Base-by-base conservation (phyloP, 2,113 vertebrate genomes). In the Rattus rattus region DNA sequence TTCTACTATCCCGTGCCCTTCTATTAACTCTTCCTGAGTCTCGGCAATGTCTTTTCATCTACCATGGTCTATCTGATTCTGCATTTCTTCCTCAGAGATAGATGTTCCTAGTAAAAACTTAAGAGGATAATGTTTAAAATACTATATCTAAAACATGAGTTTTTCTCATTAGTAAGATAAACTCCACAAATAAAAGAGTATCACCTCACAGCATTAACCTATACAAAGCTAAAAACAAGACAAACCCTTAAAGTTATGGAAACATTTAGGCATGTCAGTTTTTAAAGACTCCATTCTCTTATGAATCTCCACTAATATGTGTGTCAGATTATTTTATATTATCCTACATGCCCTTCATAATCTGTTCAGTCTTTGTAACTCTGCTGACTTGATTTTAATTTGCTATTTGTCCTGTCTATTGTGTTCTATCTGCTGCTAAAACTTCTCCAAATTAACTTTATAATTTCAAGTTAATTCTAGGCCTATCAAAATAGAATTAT, bases 71-170 rank as follows among this genome's bases (percentile, higher is more conserved):
- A 43, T 36, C 36, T 73, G 52, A 7, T 49, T 84, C 17, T 47
- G n/a, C 20, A 17, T 7, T 84, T 83, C 39, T 84, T 69, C 52
- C 67, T 92, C 56, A 73, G n/a, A 3, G 72, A 73, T 73, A 3
- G 59, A 73, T 73, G 39, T 52, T 61, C 56, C 52, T 56, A 70
- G 9, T 8, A 7, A 36, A 72, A 72, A 30, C 36, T 26, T 61
- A 84, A 81, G 11, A 43, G 77, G 16, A 61, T 84, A 72, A 83
- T 47, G 52, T 72, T 47, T 92, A 92, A 92, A 92, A 92, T 33
- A 65, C 26, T 26, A 30, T 28, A 70, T 59, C 79, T 56, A 56
- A 80, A 39, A 30, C 52, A 52, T 67, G 17, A 56, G 28, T 59
- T 22, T 72, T 16, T 72, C 30, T 56, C 79, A 83, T 72, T 69